These are phyloP conservation scores for Agonopterix subpropinquella DNA, from an alignment of 2,888 invertebrate species.

Conservation along the genomic window DNA sequence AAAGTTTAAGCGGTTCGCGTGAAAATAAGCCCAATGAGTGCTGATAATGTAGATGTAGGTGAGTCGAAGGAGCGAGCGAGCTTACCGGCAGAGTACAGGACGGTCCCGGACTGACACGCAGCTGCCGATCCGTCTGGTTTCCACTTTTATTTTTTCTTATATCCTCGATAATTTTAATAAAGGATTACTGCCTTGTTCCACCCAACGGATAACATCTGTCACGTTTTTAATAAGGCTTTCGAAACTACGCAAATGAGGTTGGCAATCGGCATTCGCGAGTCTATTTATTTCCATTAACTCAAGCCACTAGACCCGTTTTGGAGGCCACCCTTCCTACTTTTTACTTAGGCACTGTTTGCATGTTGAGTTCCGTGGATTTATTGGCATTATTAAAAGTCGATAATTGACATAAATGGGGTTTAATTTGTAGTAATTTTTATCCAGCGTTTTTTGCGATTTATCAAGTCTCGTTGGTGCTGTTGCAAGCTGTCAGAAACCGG, in stretches of 20 bases:
- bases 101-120: constrained; percentile 4
- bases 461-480: constrained; percentile 9
- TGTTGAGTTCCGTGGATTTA: constrained; percentile 16
- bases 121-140: constrained; percentile 6
- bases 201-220: constrained; percentile 17
- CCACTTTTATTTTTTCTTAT: constrained; percentile 11
- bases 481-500: constrained; percentile 3
- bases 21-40: constrained; percentile 13
- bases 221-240: constrained; percentile 13
- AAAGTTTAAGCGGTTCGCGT: constrained; percentile 37
- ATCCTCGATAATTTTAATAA: constrained; percentile 20
- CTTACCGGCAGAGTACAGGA: background rate
- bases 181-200: constrained; percentile 10
- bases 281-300: constrained; percentile 26
- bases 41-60: background rate
- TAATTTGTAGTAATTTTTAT: constrained; percentile 21
- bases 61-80: background rate
- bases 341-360: constrained; percentile 21
- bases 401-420: constrained; percentile 38
- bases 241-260: constrained; percentile 14
- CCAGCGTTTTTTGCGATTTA: constrained; percentile 11
- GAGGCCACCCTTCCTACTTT: constrained; percentile 29
- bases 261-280: constrained; percentile 13
- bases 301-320: constrained; percentile 22
- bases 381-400: constrained; percentile 32